Evolutionary conservation across 64 coral and sea anemone species (phyloP), one percentile per base, ranked within the genome.

Genomic region (Dendronephthya gigantea): DNA sequence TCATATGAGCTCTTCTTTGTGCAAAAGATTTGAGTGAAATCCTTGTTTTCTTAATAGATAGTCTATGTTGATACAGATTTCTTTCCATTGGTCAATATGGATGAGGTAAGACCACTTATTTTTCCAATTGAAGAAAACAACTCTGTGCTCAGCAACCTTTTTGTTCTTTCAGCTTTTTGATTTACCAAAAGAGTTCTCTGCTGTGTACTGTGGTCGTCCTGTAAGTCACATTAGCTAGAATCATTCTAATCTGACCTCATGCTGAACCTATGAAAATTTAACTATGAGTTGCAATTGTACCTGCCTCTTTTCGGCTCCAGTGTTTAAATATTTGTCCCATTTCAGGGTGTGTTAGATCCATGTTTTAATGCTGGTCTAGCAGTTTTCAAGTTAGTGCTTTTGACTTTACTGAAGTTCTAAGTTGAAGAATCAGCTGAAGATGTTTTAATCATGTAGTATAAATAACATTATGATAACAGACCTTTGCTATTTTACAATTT

Each of bases 361-460:
- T 96, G 91, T 29, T 96, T 96, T 36, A 96, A 96, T 90, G 91
- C 94, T 16, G 91, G 91, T 11, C 59, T 96, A 16, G 32, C 92
- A 36, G 91, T 96, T 11, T 96, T 96, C 16, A 62, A 62, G 55
- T 62, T n/a, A 62, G 55, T 62, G 7, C 25, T 0, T 62, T 62
- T 45, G 41, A 45, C 4, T 45, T 45, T 45, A 45, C 41, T 4
- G 11, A 45, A 45, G 11, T 45, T 45, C 11, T 45, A 45, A 45
- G 4, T 6, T 11, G 4, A 45, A 6, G 41, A 45, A 6, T 11
- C 41, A 6, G 41, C 11, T 45, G 14, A 6, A 6, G 4, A 19
- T 58, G 23, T n/a, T 16, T 58, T n/a, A 58, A 11, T 17, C 15
- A 58, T 58, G 51, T 19, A n/a, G n/a, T n/a, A n/a, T n/a, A n/a